Percentiles rank a stretch among this genome's conserved stretches.
Evolutionary conservation across 2,797 vertebrate genomes (phyloP).

Genomic region (Notamacropus eugenii): DNA sequence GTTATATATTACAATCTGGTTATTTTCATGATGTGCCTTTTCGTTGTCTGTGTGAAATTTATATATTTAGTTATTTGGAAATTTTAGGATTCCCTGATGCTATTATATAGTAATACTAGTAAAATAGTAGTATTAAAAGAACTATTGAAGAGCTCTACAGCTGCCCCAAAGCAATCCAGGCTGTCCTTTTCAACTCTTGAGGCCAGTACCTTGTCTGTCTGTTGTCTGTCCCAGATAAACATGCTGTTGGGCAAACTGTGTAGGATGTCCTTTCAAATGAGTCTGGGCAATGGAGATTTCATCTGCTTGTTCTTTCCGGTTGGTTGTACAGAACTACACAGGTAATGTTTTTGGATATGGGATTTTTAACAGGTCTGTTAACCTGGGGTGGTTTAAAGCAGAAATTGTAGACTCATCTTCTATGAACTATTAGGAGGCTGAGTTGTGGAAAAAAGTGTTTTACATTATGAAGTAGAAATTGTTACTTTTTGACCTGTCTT

Average conservation of each 20-base stretch:
- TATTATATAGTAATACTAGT: neutral
- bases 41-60: neutral
- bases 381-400: conserved; percentile 45
- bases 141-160: neutral
- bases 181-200: neutral
- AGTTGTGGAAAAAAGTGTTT: conserved; percentile 56
- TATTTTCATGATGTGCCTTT: neutral
- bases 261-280: neutral
- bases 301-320: neutral
- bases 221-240: neutral
- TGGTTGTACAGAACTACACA: neutral
- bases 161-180: neutral
- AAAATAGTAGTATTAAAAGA: neutral
- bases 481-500: conserved; percentile 40
- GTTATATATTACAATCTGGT: conserved; percentile 2
- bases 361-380: neutral
- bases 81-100: neutral
- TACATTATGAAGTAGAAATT: conserved; percentile 20
- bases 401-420: conserved; percentile 72
- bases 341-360: neutral
- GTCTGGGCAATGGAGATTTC: neutral
- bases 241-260: conserved; percentile 25
- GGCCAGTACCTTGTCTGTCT: neutral
- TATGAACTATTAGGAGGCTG: conserved; percentile 27
- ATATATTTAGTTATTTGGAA: neutral